Base-by-base conservation (phyloP, 2,888 invertebrate genomes). In the Heliconius ethilla region DNA sequence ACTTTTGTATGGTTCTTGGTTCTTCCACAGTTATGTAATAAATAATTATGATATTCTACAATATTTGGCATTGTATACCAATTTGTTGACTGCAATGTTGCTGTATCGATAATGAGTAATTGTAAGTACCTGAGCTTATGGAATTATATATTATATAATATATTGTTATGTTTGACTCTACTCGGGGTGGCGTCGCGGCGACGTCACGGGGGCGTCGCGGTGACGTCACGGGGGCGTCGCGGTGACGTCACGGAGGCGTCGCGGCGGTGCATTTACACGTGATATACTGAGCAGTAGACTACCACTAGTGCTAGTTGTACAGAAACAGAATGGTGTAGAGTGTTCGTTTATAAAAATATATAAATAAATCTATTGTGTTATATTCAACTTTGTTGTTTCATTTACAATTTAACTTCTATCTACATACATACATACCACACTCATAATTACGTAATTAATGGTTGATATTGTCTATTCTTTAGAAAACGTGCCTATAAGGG, bases 101-200 rank as follows among this genome's bases (percentile, higher is more conserved):
- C 3, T 65, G 27, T 74, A 62, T 63, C n/a, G 40, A 63, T 37
- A 55, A 75, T 75, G 77, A 77, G 15, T 75, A 65, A 70, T 79
- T 78, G 74, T 76, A 78, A 73, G 81, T 81, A 80, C 79, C 80
- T 80, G 81, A 81, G 72, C 69, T 78, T 79, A 76, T 78, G 70
- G 73, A 74, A 63, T 74, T 70, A 62, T 29, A 63, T 70, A 7
- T 33, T 33, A 76, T 75, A 63, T n/a, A 25, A 70, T 70, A 66
- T 73, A 73, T 74, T 74, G 63, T 74, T 40, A 74, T 25, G 63
- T 25, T 40, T n/a, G 62, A 67, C 72, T 63, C 25, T 33, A n/a
- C 37, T n/a, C 45, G 51, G 6, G 65, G 65, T 51, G 33, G 25
- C 33, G 25, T 45, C 59, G 18, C 55, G 40, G 40, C 1, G 45